These are phyloP conservation scores for Caenorhabditis panamensis DNA, from an alignment of 2,888 invertebrate genomes.

Conservation along the genomic window DNA sequence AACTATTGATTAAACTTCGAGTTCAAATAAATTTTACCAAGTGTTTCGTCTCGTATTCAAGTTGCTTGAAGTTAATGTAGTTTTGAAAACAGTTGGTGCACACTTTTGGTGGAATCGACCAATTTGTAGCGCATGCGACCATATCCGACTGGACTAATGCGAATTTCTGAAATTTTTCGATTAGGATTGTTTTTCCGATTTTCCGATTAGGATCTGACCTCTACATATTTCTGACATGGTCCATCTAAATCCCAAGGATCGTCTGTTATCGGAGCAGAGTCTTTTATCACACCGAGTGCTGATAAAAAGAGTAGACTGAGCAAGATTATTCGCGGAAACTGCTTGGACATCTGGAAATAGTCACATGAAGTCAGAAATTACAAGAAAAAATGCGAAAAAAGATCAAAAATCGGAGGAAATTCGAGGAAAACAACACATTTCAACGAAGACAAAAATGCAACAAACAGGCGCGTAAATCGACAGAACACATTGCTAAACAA, in stretches of 20 bases:
- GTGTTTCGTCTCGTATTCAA: slow-evolving; percentile 76
- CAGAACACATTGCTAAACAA: slow-evolving; percentile 31
- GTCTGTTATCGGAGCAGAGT: slow-evolving; percentile 50
- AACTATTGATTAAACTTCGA: no score
- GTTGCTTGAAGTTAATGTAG: slow-evolving; percentile 76
- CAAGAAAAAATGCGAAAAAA: no score
- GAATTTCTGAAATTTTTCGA: slow-evolving; percentile 61
- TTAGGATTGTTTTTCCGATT: background rate
- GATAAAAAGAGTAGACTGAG: slow-evolving; percentile 4
- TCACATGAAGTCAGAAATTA: no score
- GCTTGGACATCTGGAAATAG: slow-evolving; percentile 7
- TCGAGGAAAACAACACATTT: background rate
- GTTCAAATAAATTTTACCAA: slow-evolving; percentile 64
- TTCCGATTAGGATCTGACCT: no score
- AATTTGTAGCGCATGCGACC: slow-evolving; percentile 76
- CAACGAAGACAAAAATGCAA: background rate
- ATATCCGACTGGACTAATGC: slow-evolving; percentile 70
- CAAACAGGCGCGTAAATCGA: slow-evolving; percentile 23
- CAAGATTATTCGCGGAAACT: slow-evolving; percentile 11
- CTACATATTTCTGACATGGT: slow-evolving; percentile 76
- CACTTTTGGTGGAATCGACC: slow-evolving; percentile 79
- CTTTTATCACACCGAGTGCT: slow-evolving; percentile 3
- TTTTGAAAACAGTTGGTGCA: slow-evolving; percentile 79
- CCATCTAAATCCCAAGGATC: slow-evolving; percentile 77
- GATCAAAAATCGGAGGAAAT: slow-evolving; percentile 4